Evolutionary conservation across 1,140 invertebrate genomes (phyloP), one percentile per base, ranked within the genome.

Genomic region (Drosophila bocqueti): DNA sequence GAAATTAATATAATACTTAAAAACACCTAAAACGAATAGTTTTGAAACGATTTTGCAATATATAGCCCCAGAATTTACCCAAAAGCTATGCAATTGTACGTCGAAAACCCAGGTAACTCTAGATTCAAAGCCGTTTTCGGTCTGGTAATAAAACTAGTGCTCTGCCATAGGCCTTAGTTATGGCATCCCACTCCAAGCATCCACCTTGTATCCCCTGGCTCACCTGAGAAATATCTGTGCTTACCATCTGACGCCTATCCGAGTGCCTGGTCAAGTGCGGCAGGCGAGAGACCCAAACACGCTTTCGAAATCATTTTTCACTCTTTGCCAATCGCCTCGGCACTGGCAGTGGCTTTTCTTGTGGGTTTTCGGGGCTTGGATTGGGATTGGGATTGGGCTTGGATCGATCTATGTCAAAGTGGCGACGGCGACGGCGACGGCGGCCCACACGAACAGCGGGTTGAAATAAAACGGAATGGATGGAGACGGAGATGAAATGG

Each of bases 351-450:
- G 64, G 43, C 43, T 64, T 65, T 46, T 65, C 57, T 42, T 64
- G 61, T 68, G 65, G 65, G 45, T 66, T 68, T 50, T 47, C 8
- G 42, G 29, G 42, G 15, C 45, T 61, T 34, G 36, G 36, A 57
- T 46, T 43, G 42, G 60, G 36, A 60, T 31, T 64, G 38, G 40
- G 21, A 21, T 18, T 43, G 29, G 45, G 60, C 38, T 76, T 66
- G 55, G 55, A 76, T 76, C 72, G 75, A 78, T 78, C 75, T 78
- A 77, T 78, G 75, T 69, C 71, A 74, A 74, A 71, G 68, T 59
- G 55, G 42, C 69, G 47, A 50, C 15, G 47, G 26, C 69, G 47
- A 50, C 15, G 47, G 26, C 47, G 54, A 24, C 52, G 34, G 15
- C 54, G 54, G 68, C 71, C 71, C 68, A 74, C 73, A 78, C 75